Percentiles rank a stretch among this genome's conserved stretches.
Evolutionary conservation across 53 echinoderm and acorn worm species (phyloP).

Genomic region (Crossaster papposus): DNA sequence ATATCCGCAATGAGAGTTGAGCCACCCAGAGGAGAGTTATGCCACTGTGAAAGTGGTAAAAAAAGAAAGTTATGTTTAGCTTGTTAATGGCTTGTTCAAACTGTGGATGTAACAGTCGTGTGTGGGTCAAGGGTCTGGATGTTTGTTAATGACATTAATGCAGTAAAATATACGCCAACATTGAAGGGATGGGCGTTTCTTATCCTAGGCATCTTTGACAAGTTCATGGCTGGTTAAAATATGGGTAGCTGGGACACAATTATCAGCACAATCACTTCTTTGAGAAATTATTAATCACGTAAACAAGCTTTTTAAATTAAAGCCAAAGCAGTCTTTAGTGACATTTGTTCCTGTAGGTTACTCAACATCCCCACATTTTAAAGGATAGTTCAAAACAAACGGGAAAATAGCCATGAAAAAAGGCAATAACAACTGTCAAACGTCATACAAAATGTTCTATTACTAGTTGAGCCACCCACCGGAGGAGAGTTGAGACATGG

Average conservation of each 20-base stretch:
- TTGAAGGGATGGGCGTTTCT: constrained; percentile 21
- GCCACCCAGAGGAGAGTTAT: constrained; percentile 46
- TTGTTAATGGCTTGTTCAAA: constrained; percentile 36
- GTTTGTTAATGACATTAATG: constrained; percentile 8
- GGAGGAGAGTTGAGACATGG: constrained; percentile 68
- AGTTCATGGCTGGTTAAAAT: constrained; percentile 25
- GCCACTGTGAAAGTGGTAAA: constrained; percentile 44
- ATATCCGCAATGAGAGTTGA: constrained; percentile 65
- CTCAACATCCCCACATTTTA: no score
- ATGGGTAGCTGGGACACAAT: constrained; percentile 5
- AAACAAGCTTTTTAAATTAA: neutral
- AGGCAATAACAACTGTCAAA: constrained; percentile 20
- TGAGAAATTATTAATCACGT: constrained; percentile 28
- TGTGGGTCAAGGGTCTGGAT: neutral
- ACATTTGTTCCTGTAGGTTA: constrained; percentile 21
- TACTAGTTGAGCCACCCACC: constrained; percentile 50
- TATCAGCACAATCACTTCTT: constrained; percentile 15
- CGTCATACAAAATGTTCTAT: constrained; percentile 24
- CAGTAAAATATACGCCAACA: constrained; percentile 5
- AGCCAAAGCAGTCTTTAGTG: neutral
- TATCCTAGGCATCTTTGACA: constrained; percentile 21
- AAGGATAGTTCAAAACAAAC: constrained; percentile 11
- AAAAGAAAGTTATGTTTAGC: constrained; percentile 37
- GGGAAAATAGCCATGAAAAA: constrained; percentile 15
- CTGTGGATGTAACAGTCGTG: constrained; percentile 20